phyloP scores from a whole-genome alignment of 2,888 invertebrate genomes.

The Spisula solida region DNA sequence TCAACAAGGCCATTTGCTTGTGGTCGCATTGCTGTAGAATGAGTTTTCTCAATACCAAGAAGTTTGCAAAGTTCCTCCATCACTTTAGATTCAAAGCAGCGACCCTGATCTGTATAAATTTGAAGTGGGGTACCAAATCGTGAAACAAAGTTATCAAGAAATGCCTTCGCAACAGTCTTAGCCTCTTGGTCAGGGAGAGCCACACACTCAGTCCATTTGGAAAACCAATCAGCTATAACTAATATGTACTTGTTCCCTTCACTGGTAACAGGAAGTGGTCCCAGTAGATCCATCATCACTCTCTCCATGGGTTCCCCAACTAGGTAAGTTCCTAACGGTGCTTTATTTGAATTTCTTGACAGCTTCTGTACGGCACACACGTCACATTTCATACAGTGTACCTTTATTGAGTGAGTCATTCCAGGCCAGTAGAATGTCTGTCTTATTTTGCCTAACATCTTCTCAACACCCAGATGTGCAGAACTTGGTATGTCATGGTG shows the following conservation, averaged over 20 bases:
- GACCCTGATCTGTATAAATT: constrained; percentile 58
- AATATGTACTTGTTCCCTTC: constrained; percentile 54
- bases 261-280: constrained; percentile 39
- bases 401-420: neutral
- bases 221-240: constrained; percentile 54
- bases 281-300: constrained; percentile 53
- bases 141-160: constrained; percentile 45
- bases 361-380: neutral
- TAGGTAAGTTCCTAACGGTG: constrained; percentile 42
- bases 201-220: constrained; percentile 55
- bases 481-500: constrained; percentile 56
- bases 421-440: constrained; percentile 59
- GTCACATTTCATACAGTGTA: neutral
- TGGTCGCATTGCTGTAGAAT: constrained; percentile 53
- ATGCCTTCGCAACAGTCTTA: constrained; percentile 28
- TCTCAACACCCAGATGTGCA: constrained; percentile 69
- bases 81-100: constrained; percentile 47
- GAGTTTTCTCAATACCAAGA: constrained; percentile 52
- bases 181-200: constrained; percentile 55
- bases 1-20: constrained; percentile 58
- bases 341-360: neutral
- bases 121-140: constrained; percentile 57
- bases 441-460: constrained; percentile 40
- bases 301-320: too few species aligned
- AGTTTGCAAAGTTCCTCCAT: constrained; percentile 29